These are phyloP conservation scores for Drosophila stalkeri DNA, from an alignment of 2,888 invertebrate species.

Conservation along the genomic window DNA sequence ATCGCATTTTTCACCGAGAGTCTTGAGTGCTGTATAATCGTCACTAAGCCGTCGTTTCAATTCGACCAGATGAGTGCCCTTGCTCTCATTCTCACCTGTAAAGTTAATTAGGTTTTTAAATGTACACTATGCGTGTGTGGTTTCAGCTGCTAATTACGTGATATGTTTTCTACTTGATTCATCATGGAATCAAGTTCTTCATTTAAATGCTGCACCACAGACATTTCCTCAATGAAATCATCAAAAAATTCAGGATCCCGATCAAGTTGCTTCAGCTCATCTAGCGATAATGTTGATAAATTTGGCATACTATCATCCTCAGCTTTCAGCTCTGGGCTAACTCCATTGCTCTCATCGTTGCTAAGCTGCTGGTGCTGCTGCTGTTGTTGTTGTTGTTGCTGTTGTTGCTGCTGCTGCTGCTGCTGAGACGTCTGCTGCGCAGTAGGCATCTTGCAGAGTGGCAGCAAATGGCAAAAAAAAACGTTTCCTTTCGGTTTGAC, in stretches of 20 bases:
- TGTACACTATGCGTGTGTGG: neutral
- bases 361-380: slow-evolving; percentile 20
- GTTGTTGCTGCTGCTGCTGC: slow-evolving; percentile 18
- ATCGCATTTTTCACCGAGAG: slow-evolving; percentile 90
- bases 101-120: neutral
- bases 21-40: slow-evolving; percentile 89
- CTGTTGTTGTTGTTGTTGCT: slow-evolving; percentile 23
- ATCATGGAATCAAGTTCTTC: slow-evolving; percentile 90
- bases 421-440: slow-evolving; percentile 58
- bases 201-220: slow-evolving; percentile 89
- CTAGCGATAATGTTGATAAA: slow-evolving; percentile 85
- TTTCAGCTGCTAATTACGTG: slow-evolving; percentile 85
- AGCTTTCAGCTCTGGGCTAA: slow-evolving; percentile 34
- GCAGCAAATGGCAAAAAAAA: slow-evolving; percentile 19
- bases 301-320: slow-evolving; percentile 78
- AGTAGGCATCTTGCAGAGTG: slow-evolving; percentile 59
- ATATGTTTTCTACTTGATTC: slow-evolving; percentile 89
- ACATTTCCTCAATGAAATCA: slow-evolving; percentile 90
- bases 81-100: slow-evolving; percentile 88
- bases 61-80: slow-evolving; percentile 85
- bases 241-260: slow-evolving; percentile 90
- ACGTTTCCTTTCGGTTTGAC: slow-evolving; percentile 15
- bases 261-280: slow-evolving; percentile 90
- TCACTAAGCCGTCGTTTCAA: slow-evolving; percentile 87
- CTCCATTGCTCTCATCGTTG: slow-evolving; percentile 40